phyloP scores from a whole-genome alignment of 2,797 vertebrate species.

The Pteropus rufus region DNA sequence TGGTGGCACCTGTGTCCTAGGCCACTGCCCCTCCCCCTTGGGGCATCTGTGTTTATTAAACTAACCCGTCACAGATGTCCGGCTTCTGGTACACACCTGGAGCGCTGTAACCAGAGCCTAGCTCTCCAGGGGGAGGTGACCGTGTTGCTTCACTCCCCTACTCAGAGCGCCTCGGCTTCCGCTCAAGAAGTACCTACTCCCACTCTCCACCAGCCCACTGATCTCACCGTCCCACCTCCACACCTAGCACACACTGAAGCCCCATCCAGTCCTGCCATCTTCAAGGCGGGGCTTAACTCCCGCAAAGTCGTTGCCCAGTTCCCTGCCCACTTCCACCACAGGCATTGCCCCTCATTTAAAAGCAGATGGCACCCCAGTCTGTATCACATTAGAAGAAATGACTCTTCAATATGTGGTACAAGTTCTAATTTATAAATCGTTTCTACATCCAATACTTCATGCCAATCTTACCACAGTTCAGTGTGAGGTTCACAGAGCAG shows the following conservation, averaged over 20 bases:
- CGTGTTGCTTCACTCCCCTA: background rate
- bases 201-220: background rate
- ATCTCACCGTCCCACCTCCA: background rate
- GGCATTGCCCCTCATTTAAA: too few relatives aligned
- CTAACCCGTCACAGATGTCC: background rate
- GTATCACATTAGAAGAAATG: background rate
- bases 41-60: conserved; percentile 1
- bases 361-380: background rate
- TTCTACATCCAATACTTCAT: background rate
- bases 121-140: background rate
- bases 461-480: background rate
- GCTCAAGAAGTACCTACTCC: too few relatives aligned
- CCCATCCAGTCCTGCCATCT: background rate
- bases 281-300: background rate
- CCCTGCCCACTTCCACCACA: background rate
- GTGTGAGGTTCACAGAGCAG: background rate
- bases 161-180: background rate
- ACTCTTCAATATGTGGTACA: background rate
- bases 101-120: background rate
- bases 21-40: background rate
- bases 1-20: background rate
- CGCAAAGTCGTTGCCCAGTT: background rate
- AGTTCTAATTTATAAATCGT: background rate
- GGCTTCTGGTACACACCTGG: background rate
- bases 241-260: background rate